phyloP scores from a whole-genome alignment of 2,113 vertebrate genomes.

The Engraulis encrasicolus region DNA sequence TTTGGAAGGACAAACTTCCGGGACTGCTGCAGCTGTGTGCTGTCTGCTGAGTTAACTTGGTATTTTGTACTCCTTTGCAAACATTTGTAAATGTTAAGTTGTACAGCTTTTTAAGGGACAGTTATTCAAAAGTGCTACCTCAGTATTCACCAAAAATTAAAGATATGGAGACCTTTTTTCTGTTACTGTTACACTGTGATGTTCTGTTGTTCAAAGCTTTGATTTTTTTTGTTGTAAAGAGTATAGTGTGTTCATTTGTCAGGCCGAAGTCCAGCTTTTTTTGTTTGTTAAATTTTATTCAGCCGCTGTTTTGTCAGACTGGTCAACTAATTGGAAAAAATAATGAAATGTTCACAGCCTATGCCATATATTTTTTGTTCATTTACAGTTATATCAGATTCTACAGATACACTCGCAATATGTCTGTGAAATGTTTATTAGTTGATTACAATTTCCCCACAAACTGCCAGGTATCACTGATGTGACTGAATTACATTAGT shows the following conservation, averaged over 20 bases:
- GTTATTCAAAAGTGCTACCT: not conserved
- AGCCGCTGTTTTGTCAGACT: not conserved
- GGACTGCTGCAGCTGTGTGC: too few species aligned
- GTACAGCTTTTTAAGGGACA: too few species aligned
- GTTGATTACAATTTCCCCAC: not conserved
- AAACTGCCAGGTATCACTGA: not conserved
- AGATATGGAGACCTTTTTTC: not conserved
- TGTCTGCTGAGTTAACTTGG: too few species aligned
- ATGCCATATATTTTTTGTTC: not conserved
- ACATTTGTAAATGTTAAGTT: too few species aligned
- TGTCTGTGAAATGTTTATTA: too few species aligned
- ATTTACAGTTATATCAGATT: not conserved
- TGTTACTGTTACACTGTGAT: not conserved
- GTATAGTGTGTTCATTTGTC: not conserved
- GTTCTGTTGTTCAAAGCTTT: not conserved
- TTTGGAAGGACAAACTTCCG: too few species aligned
- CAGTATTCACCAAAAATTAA: conserved; percentile 7
- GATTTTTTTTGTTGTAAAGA: not conserved
- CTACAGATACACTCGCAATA: not conserved
- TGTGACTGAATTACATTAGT: not conserved
- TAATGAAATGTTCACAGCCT: not conserved
- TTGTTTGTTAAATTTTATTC: not conserved
- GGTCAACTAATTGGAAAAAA: not conserved
- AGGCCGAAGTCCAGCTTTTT: not conserved
- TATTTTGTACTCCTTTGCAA: too few species aligned